Evolutionary conservation across 1,140 invertebrate genomes (phyloP).

Genomic region (Drosophila nigrodunni): DNA sequence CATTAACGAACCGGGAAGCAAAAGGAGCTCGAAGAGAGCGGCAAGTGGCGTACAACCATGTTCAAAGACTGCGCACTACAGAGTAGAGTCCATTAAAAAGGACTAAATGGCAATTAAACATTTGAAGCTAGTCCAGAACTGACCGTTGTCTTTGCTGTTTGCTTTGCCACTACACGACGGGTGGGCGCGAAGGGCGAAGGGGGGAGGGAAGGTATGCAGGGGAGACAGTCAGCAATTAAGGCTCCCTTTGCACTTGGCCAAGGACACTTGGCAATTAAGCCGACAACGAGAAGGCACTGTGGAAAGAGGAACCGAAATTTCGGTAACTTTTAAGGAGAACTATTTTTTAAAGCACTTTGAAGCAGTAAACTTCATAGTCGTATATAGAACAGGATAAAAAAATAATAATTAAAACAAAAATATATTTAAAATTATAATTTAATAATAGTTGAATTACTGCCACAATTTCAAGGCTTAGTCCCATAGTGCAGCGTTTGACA

Average conservation of each 20-base stretch:
- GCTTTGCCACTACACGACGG: not conserved
- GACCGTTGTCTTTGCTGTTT: constrained; percentile 27
- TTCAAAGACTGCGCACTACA: constrained; percentile 25
- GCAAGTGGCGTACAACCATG: not conserved
- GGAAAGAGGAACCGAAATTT: too few relatives aligned
- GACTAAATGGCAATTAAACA: constrained; percentile 83
- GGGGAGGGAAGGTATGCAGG: not conserved
- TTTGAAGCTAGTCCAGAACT: constrained; percentile 57
- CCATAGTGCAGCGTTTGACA: constrained; percentile 45
- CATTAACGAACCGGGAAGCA: constrained; percentile 62
- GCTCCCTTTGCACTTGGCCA: constrained; percentile 65
- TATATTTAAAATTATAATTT: too few relatives aligned
- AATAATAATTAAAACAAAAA: too few relatives aligned
- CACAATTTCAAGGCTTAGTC: too few relatives aligned
- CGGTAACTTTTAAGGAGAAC: too few relatives aligned
- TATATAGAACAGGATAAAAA: too few relatives aligned
- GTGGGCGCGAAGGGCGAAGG: not conserved
- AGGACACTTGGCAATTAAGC: constrained; percentile 80
- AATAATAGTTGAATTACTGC: too few relatives aligned
- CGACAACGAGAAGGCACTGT: constrained; percentile 43
- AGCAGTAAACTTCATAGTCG: too few relatives aligned
- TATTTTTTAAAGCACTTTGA: too few relatives aligned
- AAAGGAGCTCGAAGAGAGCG: not conserved
- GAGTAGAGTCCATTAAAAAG: constrained; percentile 80
- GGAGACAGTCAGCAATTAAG: constrained; percentile 63